Conservation (phyloP, 2,888 invertebrate genomes). For the Vesta saturnalis region DNA sequence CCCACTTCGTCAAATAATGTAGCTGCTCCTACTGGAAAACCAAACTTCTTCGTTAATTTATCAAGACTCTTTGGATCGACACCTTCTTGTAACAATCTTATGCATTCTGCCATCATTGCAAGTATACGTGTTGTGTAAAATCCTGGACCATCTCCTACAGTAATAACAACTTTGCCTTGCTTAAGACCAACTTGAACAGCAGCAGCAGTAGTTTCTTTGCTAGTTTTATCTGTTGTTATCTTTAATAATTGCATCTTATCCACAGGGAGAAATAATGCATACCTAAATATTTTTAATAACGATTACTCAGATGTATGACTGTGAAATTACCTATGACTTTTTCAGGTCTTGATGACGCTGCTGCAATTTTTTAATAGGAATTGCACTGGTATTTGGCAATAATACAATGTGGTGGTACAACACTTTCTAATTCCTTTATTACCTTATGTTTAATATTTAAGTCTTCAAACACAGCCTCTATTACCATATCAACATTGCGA, state of each 20-base stretch:
- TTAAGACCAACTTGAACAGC: slow-evolving; percentile 92
- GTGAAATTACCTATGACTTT: slow-evolving; percentile 83
- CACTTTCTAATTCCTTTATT: slow-evolving; percentile 92
- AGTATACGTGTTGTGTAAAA: slow-evolving; percentile 98
- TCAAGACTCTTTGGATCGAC: slow-evolving; percentile 92
- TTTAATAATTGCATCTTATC: slow-evolving; percentile 99
- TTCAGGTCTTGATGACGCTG: slow-evolving; percentile 92
- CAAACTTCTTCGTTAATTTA: slow-evolving; percentile 84
- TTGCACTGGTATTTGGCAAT: slow-evolving; percentile 98
- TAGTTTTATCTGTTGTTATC: slow-evolving; percentile 96
- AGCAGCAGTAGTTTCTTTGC: slow-evolving; percentile 88
- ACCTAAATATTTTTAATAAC: too few species aligned
- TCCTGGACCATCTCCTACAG: slow-evolving; percentile 98
- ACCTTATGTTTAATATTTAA: slow-evolving; percentile 96
- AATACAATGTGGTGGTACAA: slow-evolving; percentile 87
- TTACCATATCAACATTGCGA: slow-evolving; percentile 89
- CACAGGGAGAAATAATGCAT: slow-evolving; percentile 99
- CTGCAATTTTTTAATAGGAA: slow-evolving; percentile 96
- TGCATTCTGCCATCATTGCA: slow-evolving; percentile 91
- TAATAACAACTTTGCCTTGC: slow-evolving; percentile 98
- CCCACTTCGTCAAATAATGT: slow-evolving; percentile 97
- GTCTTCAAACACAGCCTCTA: slow-evolving; percentile 99
- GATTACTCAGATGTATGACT: too few species aligned
- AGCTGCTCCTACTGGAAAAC: slow-evolving; percentile 97
- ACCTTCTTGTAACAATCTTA: slow-evolving; percentile 89